Percentiles rank a stretch among this genome's conserved stretches.
These are phyloP conservation scores for Drosophila ogumai DNA, from an alignment of 1,140 invertebrate species.

Conservation along the genomic window DNA sequence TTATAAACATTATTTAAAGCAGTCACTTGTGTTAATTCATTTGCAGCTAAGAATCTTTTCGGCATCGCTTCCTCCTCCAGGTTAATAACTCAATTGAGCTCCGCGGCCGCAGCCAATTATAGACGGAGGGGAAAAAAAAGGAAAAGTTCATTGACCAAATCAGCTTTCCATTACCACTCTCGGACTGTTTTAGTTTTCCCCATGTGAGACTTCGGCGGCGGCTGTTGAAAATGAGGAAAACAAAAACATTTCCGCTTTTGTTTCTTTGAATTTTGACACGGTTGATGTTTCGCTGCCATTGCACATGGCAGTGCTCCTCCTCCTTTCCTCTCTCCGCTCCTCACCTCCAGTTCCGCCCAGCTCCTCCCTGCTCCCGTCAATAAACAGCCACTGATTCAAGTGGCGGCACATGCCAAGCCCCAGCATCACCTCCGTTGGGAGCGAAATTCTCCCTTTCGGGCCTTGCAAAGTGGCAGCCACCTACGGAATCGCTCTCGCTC, in stretches of 20 bases:
- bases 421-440: background rate
- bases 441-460: conserved; percentile 12
- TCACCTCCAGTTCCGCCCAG: conserved; percentile 2
- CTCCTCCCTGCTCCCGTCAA: conserved; percentile 19
- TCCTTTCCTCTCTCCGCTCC: conserved; percentile 1
- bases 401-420: conserved; percentile 69
- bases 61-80: conserved; percentile 6
- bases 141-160: conserved; percentile 72
- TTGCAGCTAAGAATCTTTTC: background rate
- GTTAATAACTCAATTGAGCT: conserved; percentile 23
- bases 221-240: conserved; percentile 78
- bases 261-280: conserved; percentile 81
- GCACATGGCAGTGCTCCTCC: conserved; percentile 32
- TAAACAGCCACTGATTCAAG: conserved; percentile 62
- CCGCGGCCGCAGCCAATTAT: conserved; percentile 24
- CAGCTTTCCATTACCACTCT: conserved; percentile 60
- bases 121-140: conserved; percentile 7
- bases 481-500: conserved; percentile 57
- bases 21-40: background rate
- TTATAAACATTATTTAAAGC: background rate
- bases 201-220: conserved; percentile 25
- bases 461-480: conserved; percentile 74
- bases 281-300: conserved; percentile 51
- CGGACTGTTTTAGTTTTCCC: conserved; percentile 62
- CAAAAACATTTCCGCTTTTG: conserved; percentile 82